Evolutionary conservation across 2,888 invertebrate genomes (phyloP), one percentile per base, ranked within the genome.

Genomic region (Apamea anceps): DNA sequence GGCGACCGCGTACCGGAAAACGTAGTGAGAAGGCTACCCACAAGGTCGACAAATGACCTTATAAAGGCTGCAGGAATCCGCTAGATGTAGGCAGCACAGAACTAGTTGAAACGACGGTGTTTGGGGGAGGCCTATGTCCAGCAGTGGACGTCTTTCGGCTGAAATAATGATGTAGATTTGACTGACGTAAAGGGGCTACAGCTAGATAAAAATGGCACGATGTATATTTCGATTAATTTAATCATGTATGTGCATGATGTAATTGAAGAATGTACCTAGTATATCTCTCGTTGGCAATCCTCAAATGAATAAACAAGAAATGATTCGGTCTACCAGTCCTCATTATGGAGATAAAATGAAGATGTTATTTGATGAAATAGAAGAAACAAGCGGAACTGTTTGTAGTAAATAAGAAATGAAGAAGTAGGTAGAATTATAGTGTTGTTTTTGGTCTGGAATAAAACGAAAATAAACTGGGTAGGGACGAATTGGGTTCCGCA

Each of bases 221-320:
- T 83, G n/a, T 66, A 15, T n/a, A 86, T 89, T 86, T 82, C 76
- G 73, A 84, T 77, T 80, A 76, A 84, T 90, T 77, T 77, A 65
- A 28, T 65, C 75, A 51, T 73, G 75, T 48, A 76, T 65, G 68
- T 80, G 68, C 25, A 42, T 78, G 66, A 81, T 77, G 73, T 83
- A 80, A 77, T 79, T 73, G 72, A 77, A 82, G 60, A 72, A 80
- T 32, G 1, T 21, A 28, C 37, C 37, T 42, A 42, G 13, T 45
- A 28, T 15, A 7, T 60, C 3, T 15, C 3, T 42, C 3, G 5
- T 32, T 37, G 2, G 80, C 82, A 68, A 78, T 80, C 77, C 74
- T 51, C 25, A 77, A 76, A 76, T 15, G 42, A 66, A 76, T 76
- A 76, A 60, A 80, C 12, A 73, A 81, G 72, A 77, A 84, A 82